Percentiles rank a stretch among this genome's conserved stretches.
Evolutionary conservation across 2,797 vertebrate genomes (phyloP).

Genomic region (Pogoniulus pusillus): DNA sequence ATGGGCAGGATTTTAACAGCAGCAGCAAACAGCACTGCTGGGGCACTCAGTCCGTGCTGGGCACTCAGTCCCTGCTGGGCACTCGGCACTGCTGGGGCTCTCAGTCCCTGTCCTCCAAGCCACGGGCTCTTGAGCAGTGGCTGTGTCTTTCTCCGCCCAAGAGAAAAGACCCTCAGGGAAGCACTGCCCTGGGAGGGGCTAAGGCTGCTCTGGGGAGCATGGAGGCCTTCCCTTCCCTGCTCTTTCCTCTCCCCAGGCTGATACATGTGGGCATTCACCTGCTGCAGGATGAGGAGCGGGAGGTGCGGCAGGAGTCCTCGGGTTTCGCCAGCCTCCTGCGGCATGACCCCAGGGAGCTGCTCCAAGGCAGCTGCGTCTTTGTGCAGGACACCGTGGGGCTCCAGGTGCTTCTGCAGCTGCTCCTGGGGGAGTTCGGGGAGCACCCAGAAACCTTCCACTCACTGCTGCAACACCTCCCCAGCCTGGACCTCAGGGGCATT

Average conservation of each 20-base stretch:
- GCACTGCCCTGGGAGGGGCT: not conserved
- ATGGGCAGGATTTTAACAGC: not conserved
- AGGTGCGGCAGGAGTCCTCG: slow-evolving; percentile 79
- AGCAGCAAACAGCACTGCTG: not conserved
- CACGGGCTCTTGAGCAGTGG: not conserved
- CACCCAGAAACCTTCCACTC: slow-evolving; percentile 71
- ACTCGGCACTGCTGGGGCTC: too few relatives aligned
- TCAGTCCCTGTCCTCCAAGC: not conserved
- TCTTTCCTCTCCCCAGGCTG: slow-evolving; percentile 71
- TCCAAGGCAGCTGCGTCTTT: slow-evolving; percentile 14
- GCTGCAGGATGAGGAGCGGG: slow-evolving; percentile 86
- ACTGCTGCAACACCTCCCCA: slow-evolving; percentile 81
- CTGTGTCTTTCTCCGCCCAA: not conserved
- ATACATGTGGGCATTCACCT: slow-evolving; percentile 79
- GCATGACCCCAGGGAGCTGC: not conserved
- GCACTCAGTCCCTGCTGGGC: rapidly evolving
- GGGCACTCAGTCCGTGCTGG: rapidly evolving
- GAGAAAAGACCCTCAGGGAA: not conserved
- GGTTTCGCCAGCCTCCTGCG: slow-evolving; percentile 77
- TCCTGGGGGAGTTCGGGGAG: slow-evolving; percentile 77
- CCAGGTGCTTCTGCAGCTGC: slow-evolving; percentile 77
- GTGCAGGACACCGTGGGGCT: slow-evolving; percentile 83
- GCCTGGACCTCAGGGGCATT: slow-evolving; percentile 70
- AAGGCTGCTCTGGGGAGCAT: not conserved
- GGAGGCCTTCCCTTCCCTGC: not conserved